Conservation (phyloP, 2,797 vertebrate species). For the Zenarchopterus dispar region DNA sequence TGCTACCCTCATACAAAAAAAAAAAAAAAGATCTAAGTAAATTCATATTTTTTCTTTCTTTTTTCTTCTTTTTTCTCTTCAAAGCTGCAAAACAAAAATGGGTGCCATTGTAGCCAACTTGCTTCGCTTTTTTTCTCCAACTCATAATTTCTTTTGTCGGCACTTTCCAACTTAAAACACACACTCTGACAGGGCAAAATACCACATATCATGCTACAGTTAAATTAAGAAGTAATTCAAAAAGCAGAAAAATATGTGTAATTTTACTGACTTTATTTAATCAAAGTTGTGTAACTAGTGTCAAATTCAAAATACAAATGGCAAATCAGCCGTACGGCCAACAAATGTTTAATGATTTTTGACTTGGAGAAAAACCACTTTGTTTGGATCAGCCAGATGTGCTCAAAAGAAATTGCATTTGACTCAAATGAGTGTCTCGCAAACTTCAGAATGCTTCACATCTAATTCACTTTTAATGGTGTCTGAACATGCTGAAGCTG, state of each 20-base stretch:
- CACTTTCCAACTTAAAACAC: slow-evolving; percentile 26
- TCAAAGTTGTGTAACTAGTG: no score
- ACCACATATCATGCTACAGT: slow-evolving; percentile 70
- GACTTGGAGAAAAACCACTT: background rate
- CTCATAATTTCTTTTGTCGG: slow-evolving; percentile 50
- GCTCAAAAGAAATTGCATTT: slow-evolving; percentile 5
- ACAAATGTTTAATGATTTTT: background rate
- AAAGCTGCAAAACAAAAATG: no score
- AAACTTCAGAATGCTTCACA: no score
- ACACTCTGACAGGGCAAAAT: slow-evolving; percentile 71
- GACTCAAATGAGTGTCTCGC: background rate
- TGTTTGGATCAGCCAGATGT: background rate
- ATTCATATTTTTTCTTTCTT: background rate
- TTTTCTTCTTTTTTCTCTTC: background rate
- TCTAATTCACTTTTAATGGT: no score
- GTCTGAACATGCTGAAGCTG: background rate
- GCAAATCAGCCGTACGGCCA: background rate
- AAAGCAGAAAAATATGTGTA: background rate
- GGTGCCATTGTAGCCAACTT: background rate
- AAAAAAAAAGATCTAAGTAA: slow-evolving; percentile 48
- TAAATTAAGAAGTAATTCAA: slow-evolving; percentile 45
- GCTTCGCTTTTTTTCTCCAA: background rate
- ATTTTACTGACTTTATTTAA: background rate
- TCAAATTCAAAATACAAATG: background rate
- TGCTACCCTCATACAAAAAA: slow-evolving; percentile 36